phyloP scores from a whole-genome alignment of 2,113 vertebrate genomes.

The Aphelocoma coerulescens region DNA sequence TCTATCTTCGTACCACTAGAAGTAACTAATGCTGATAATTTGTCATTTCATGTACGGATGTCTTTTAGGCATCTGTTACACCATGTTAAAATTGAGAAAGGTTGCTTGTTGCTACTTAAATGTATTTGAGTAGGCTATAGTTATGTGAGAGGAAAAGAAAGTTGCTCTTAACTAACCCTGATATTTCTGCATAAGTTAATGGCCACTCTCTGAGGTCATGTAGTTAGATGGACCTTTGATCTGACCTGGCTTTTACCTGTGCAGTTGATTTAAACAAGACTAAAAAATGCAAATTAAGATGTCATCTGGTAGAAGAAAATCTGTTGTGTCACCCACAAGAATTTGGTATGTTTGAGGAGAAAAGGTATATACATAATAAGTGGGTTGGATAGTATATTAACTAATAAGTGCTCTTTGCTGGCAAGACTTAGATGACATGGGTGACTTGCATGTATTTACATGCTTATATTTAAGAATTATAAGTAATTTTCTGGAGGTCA shows the following conservation, averaged over 20 bases:
- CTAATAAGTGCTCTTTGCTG: background rate
- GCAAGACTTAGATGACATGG: background rate
- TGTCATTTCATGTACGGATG: background rate
- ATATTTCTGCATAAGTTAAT: background rate
- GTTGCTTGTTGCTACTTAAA: background rate
- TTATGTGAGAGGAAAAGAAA: background rate
- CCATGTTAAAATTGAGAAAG: background rate
- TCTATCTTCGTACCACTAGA: background rate
- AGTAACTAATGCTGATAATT: background rate
- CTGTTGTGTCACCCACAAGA: background rate
- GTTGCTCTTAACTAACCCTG: background rate
- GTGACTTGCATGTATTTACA: background rate
- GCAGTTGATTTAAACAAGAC: background rate
- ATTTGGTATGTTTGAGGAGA: background rate
- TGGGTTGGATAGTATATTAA: background rate
- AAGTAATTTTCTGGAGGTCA: background rate
- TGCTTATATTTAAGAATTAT: background rate
- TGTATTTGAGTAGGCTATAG: background rate
- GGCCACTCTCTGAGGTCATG: background rate
- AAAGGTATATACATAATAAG: background rate
- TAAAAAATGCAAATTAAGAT: background rate
- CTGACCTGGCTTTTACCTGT: background rate
- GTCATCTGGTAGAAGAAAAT: background rate
- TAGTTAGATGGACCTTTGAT: background rate
- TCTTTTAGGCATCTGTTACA: background rate